Percentiles rank a stretch among this genome's conserved stretches.
phyloP scores from a whole-genome alignment of 2,797 vertebrate species.

The Rhynchotus rufescens region DNA sequence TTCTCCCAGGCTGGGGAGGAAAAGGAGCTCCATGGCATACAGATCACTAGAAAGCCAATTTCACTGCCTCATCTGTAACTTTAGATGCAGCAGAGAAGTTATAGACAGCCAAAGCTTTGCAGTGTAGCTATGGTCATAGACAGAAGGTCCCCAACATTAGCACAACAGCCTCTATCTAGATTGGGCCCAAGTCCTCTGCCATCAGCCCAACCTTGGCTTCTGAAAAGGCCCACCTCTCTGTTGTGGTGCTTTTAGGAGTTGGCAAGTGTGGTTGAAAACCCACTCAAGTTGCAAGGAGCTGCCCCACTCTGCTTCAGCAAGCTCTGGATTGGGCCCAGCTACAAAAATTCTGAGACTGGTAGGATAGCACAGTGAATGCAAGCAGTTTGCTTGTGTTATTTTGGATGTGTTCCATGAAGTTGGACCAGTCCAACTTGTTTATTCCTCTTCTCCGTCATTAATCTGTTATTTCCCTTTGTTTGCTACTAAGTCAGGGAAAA shows the following conservation, averaged over 20 bases:
- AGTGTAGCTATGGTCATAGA: background rate
- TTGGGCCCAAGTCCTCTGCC: no score
- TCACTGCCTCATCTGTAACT: no score
- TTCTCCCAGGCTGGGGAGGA: no score
- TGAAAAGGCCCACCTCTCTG: no score
- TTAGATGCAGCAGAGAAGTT: background rate
- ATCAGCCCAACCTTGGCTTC: background rate
- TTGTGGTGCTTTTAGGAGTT: no score
- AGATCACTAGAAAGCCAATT: background rate
- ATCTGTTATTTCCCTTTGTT: background rate
- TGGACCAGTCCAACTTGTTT: background rate
- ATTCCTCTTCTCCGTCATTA: background rate
- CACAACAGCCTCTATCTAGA: background rate
- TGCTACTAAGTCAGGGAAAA: background rate
- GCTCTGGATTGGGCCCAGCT: background rate
- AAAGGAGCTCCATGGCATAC: no score
- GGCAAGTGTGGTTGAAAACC: background rate
- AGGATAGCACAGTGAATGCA: no score
- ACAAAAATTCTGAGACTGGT: background rate
- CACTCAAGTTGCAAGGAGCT: background rate
- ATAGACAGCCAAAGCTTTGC: background rate
- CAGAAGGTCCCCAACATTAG: background rate
- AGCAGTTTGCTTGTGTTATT: background rate
- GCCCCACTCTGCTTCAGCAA: background rate
- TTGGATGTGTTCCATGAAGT: no score